phyloP scores from a whole-genome alignment of 2,113 vertebrate species.

The Actinemys pallida region DNA sequence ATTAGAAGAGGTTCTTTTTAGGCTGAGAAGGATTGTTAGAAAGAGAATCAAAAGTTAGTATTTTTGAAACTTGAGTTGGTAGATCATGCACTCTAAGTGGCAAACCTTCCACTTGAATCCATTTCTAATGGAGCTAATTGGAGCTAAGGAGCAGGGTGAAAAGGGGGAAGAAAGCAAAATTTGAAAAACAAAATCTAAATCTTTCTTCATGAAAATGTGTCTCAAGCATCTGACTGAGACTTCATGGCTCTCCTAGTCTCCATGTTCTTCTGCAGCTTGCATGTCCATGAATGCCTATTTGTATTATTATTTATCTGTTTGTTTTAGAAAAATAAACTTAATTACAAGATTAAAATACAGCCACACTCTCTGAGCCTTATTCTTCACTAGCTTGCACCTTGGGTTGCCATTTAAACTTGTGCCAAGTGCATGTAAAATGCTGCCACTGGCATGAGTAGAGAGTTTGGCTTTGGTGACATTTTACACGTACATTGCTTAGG shows the following conservation, averaged over 20 bases:
- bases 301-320: neutral
- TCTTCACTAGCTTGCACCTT: neutral
- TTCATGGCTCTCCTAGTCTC: neutral
- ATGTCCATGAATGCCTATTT: neutral
- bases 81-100: rapidly evolving
- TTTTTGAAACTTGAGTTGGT: neutral
- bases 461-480: slow-evolving; percentile 41
- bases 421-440: neutral
- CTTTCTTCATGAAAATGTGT: neutral
- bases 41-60: neutral
- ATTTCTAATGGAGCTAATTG: neutral
- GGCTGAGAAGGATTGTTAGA: neutral
- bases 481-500: neutral
- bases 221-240: neutral
- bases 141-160: neutral
- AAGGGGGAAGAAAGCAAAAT: neutral
- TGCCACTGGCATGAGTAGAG: neutral
- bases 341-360: slow-evolving; percentile 15
- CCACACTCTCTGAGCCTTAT: neutral
- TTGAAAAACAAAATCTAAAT: rapidly evolving
- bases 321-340: neutral
- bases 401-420: slow-evolving; percentile 55
- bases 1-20: rapidly evolving
- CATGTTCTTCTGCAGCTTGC: neutral
- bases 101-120: rapidly evolving